Evolutionary conservation across 1,140 invertebrate species (phyloP).

Genomic region (Drosophila busckii): DNA sequence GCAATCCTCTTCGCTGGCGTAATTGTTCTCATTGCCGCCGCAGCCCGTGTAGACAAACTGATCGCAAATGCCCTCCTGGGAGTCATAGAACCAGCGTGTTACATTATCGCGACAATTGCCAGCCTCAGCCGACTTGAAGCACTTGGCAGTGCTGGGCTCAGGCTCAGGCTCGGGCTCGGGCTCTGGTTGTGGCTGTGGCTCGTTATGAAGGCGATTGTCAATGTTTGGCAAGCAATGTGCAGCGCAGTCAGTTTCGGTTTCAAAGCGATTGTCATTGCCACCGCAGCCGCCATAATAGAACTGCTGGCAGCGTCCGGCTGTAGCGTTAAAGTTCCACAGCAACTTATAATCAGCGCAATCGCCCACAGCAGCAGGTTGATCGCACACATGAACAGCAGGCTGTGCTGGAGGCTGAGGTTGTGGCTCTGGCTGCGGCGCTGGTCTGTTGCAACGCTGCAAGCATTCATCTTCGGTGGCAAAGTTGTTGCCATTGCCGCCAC

Average conservation of each 20-base stretch:
- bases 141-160: conserved; percentile 75
- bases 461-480: conserved; percentile 85
- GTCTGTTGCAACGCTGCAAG: conserved; percentile 80
- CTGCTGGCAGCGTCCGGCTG: conserved; percentile 83
- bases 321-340: conserved; percentile 91
- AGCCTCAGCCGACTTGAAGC: conserved; percentile 83
- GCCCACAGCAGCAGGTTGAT: conserved; percentile 85
- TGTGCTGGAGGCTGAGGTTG: conserved; percentile 29
- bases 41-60: conserved; percentile 92
- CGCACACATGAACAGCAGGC: conserved; percentile 80
- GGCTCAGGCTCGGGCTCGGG: conserved; percentile 17
- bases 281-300: conserved; percentile 92
- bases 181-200: conserved; percentile 18
- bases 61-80: conserved; percentile 86
- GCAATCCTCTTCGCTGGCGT: conserved; percentile 88
- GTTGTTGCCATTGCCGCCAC: conserved; percentile 90
- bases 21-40: conserved; percentile 92
- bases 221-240: conserved; percentile 83
- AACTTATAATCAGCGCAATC: conserved; percentile 88
- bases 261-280: conserved; percentile 90
- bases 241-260: conserved; percentile 84
- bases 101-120: conserved; percentile 84
- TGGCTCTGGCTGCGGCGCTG: conserved; percentile 42
- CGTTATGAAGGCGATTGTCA: conserved; percentile 25
- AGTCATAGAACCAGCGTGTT: conserved; percentile 89